A percentile compares a stretch with the other conserved stretches of the same genome.
Conservation (phyloP, 2,113 vertebrate genomes). For the Jaculus jaculus region DNA sequence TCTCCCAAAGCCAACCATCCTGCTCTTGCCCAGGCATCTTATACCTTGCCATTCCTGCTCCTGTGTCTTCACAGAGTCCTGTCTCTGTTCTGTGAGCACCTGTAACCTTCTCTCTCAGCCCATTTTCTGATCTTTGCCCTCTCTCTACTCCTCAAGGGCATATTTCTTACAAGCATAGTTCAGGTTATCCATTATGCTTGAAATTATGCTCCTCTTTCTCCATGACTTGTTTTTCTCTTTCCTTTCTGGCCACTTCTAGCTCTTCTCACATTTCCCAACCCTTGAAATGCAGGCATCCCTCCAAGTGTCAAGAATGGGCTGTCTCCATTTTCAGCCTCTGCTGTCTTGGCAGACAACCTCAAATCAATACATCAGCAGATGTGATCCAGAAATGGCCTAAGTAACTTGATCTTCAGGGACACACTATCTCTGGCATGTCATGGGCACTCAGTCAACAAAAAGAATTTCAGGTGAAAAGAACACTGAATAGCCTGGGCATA, state of each 20-base stretch:
- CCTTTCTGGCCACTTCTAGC: not conserved
- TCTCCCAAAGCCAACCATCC: not conserved
- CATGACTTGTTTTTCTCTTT: not conserved
- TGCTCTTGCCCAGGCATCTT: not conserved
- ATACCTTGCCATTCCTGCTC: not conserved
- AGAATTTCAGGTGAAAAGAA: not conserved
- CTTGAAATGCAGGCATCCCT: not conserved
- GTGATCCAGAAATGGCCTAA: not conserved
- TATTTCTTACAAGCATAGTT: not conserved
- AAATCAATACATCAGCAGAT: not conserved
- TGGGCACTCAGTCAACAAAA: not conserved
- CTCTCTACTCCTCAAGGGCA: not conserved
- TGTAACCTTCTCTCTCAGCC: not conserved
- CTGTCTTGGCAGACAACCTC: not conserved
- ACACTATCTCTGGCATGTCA: not conserved
- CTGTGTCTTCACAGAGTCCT: not conserved
- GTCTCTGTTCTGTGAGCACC: not conserved
- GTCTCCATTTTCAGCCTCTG: not conserved
- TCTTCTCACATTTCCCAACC: not conserved
- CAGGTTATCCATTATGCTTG: not conserved
- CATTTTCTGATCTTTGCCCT: not conserved
- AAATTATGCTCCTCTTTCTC: not conserved
- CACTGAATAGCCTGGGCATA: not conserved
- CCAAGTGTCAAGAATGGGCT: not conserved
- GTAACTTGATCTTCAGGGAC: not conserved